These are phyloP conservation scores for Anguilla megastoma DNA, from an alignment of 2,797 vertebrate genomes.

Conservation along the genomic window DNA sequence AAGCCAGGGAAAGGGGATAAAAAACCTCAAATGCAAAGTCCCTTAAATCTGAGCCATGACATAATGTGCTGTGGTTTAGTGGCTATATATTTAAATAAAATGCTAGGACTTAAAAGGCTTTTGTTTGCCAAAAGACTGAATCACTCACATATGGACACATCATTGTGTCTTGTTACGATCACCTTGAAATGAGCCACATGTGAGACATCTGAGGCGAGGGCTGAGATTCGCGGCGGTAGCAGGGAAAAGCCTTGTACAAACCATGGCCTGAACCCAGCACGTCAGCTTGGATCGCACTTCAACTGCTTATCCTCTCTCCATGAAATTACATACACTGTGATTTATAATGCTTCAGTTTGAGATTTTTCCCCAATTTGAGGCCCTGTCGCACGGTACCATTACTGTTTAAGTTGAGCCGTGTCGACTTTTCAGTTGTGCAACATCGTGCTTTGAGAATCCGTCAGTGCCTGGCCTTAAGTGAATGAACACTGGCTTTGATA, in stretches of 20 bases:
- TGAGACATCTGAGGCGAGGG: background rate
- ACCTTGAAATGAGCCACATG: conserved; percentile 6
- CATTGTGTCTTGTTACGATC: conserved; percentile 20
- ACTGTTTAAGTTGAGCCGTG: conserved; percentile 14
- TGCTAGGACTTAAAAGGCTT: conserved; percentile 5
- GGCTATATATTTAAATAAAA: background rate
- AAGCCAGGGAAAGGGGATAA: background rate
- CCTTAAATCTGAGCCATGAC: background rate
- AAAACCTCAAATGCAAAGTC: background rate
- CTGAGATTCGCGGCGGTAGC: background rate
- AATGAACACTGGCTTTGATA: background rate
- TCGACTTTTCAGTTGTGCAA: background rate
- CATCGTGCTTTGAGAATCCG: background rate
- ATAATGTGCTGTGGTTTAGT: background rate
- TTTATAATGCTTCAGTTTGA: conserved; percentile 3
- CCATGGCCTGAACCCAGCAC: conserved; percentile 2
- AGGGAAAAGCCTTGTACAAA: background rate
- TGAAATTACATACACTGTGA: conserved; percentile 1
- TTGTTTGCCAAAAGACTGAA: conserved; percentile 18
- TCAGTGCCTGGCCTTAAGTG: background rate
- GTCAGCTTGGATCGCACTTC: conserved; percentile 4
- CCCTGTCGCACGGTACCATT: background rate
- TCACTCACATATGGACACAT: conserved; percentile 14
- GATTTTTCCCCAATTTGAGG: background rate
- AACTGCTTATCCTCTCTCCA: conserved; percentile 12